Evolutionary conservation across 2,797 vertebrate genomes (phyloP).

Genomic region (Cephalopachus bancanus): DNA sequence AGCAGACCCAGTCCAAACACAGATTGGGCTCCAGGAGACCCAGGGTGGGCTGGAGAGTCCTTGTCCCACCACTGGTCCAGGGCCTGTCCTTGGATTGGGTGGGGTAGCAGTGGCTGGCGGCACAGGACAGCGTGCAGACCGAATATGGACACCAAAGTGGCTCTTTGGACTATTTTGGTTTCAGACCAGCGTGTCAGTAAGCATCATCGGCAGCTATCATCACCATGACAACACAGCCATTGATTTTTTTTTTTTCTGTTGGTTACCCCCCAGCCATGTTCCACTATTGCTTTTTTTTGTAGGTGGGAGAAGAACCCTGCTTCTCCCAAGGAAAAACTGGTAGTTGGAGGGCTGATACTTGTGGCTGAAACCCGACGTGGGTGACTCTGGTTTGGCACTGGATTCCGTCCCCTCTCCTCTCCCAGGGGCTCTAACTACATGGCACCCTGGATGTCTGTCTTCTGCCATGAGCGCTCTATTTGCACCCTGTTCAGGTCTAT

Average conservation of each 20-base stretch:
- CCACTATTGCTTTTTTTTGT: not conserved
- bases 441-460: not conserved
- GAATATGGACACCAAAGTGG: not conserved
- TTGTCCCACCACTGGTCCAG: too few species aligned
- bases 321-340: not conserved
- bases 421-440: not conserved
- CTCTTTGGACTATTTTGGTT: not conserved
- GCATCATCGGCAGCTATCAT: not conserved
- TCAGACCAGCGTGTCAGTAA: not conserved
- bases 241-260: not conserved
- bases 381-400: not conserved
- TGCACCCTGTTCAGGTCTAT: not conserved
- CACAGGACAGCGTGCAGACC: not conserved
- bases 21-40: not conserved
- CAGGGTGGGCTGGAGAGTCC: fast-evolving
- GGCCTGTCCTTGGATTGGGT: not conserved
- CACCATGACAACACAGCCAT: conserved; percentile 48
- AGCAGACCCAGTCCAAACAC: fast-evolving
- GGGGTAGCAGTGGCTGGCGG: too few species aligned
- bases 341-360: not conserved
- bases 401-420: not conserved
- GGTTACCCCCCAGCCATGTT: not conserved
- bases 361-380: too few species aligned
- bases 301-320: not conserved
- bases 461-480: not conserved